Evolutionary conservation across 2,888 invertebrate genomes (phyloP), one percentile per base, ranked within the genome.

Genomic region (Yponomeuta evonymella): DNA sequence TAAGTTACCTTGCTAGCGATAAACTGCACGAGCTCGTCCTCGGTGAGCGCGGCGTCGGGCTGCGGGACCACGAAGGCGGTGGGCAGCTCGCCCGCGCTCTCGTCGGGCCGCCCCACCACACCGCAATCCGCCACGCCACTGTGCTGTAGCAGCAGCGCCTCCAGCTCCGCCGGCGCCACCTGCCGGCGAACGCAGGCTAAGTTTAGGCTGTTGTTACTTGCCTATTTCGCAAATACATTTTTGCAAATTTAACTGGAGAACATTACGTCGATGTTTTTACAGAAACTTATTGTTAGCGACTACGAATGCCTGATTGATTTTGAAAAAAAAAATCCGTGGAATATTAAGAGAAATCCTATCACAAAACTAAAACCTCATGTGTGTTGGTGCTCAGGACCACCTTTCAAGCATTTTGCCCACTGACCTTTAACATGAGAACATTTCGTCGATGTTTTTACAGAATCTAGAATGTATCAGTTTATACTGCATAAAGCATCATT

Each of bases 111-210:
- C 23, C 97, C 98, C 78, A 97, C 94, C 58, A 98, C 98, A 58
- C 96, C 97, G 30, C 94, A 95, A 80, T 98, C 97, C 71, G 94
- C 93, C 70, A 98, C 94, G 71, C 93, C 93, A 0, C 94, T 90
- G 88, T 96, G 94, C 62, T 94, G 94, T 70, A 97, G 87, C 63
- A 98, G 84, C 69, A 98, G 79, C 23, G 95, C 95, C 86, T 98
- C 98, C 63, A 98, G 86, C 88, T 98, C 98, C 0, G 97, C 97
- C 2, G 98, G 98, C 0, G 97, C 95, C 63, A 94, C 95, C 94
- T 95, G 79, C 3, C 12, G 48, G 15, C 9, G 23, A 62, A 5
- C 70, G 36, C 36, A 3, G 48, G 10, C 5, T 43, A 43, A 36
- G n/a, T 11, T 64, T n/a, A 63, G 63, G 8, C 63, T 63, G 2